Percentiles rank a stretch among this genome's conserved stretches.
These are phyloP conservation scores for Galerucella nymphaeae DNA, from an alignment of 2,888 invertebrate genomes.

Conservation along the genomic window DNA sequence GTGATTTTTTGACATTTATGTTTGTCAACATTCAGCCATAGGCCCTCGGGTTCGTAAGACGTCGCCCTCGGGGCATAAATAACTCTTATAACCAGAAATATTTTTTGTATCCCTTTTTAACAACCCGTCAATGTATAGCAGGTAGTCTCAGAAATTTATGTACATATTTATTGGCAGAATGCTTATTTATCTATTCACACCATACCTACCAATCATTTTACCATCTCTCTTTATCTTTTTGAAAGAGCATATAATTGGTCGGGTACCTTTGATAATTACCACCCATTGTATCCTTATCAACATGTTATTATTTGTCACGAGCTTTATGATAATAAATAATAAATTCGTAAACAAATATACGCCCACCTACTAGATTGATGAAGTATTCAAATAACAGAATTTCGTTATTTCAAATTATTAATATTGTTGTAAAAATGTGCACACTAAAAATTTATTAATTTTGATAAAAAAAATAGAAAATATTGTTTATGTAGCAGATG, in stretches of 20 bases:
- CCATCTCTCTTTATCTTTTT: slow-evolving; percentile 37
- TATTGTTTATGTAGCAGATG: too few species aligned
- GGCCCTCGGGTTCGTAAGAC: too few species aligned
- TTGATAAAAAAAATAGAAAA: too few species aligned
- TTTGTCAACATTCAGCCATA: too few species aligned
- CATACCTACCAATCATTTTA: slow-evolving; percentile 42
- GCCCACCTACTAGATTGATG: neutral
- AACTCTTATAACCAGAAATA: neutral
- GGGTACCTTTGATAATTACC: slow-evolving; percentile 19
- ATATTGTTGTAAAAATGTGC: neutral
- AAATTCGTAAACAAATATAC: neutral
- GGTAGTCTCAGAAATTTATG: slow-evolving; percentile 37
- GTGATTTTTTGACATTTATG: too few species aligned
- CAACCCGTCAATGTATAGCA: slow-evolving; percentile 7
- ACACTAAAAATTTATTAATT: too few species aligned
- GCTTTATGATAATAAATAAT: neutral
- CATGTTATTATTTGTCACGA: neutral
- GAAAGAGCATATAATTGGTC: slow-evolving; percentile 25
- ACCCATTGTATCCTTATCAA: slow-evolving; percentile 14
- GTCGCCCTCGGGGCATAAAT: too few species aligned
- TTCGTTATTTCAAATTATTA: neutral
- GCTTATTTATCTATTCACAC: slow-evolving; percentile 36
- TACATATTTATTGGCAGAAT: slow-evolving; percentile 41
- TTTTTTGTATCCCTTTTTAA: neutral
- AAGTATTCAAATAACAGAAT: neutral